Percentiles rank a stretch among this genome's conserved stretches.
phyloP scores from a whole-genome alignment of 2,888 invertebrate species.

The Crioceris asparagi region DNA sequence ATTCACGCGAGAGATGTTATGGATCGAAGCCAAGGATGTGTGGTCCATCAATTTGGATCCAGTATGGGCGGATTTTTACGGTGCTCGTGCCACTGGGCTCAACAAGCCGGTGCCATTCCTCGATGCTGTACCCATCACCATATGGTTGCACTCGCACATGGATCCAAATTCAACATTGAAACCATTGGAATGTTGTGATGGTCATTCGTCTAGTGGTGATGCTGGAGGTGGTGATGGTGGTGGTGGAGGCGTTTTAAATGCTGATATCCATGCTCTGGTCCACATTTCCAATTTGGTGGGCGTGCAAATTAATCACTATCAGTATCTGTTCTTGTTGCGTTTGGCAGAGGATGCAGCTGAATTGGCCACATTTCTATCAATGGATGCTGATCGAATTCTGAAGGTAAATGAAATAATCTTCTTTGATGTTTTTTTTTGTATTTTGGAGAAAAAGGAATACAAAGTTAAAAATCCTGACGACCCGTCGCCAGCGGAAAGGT shows the following conservation, averaged over 20 bases:
- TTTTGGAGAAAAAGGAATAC: too few relatives aligned
- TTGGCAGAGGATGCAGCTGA: conserved; percentile 73
- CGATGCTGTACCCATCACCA: conserved; percentile 76
- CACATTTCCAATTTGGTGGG: conserved; percentile 77
- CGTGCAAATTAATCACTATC: conserved; percentile 87
- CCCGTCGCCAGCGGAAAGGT: too few relatives aligned
- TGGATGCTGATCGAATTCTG: conserved; percentile 64
- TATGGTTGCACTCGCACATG: conserved; percentile 60
- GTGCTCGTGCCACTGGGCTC: conserved; percentile 64
- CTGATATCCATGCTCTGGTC: conserved; percentile 69
- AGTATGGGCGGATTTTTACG: conserved; percentile 86
- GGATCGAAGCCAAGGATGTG: conserved; percentile 78
- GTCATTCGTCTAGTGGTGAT: not conserved
- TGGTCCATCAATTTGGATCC: conserved; percentile 86
- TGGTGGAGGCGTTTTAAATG: conserved; percentile 29
- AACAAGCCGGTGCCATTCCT: conserved; percentile 68
- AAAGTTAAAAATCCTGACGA: too few relatives aligned
- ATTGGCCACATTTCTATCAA: conserved; percentile 64
- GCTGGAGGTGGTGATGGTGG: too few relatives aligned
- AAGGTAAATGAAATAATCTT: conserved; percentile 38
- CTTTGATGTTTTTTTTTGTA: too few relatives aligned
- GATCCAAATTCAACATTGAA: conserved; percentile 35
- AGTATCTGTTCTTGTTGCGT: conserved; percentile 78
- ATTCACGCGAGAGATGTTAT: conserved; percentile 42
- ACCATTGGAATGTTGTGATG: conserved; percentile 6